Conservation (phyloP, 1,140 invertebrate species). For the Drosophila hydei region DNA sequence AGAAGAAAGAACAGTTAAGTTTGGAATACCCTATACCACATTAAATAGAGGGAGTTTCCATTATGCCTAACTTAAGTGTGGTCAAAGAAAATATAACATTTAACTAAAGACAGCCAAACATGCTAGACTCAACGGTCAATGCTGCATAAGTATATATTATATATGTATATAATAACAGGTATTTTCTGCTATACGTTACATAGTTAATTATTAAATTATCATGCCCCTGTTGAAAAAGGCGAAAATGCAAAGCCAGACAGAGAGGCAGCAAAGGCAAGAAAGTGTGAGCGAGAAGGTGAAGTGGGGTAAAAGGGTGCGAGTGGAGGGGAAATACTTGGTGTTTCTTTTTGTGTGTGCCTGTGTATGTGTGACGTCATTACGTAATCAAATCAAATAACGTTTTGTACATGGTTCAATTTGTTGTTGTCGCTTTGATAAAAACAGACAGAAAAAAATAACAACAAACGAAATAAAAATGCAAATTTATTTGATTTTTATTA, state of each 20-base stretch:
- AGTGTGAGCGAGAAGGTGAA: too few species aligned
- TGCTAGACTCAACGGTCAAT: too few species aligned
- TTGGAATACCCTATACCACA: background rate
- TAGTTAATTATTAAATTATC: too few species aligned
- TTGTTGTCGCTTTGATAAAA: slow-evolving; percentile 38
- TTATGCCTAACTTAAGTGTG: background rate
- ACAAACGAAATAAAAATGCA: slow-evolving; percentile 48
- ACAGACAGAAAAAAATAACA: background rate
- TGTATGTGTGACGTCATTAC: slow-evolving; percentile 70
- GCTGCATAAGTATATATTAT: too few species aligned
- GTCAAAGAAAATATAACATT: too few species aligned
- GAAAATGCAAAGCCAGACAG: too few species aligned
- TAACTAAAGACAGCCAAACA: too few species aligned
- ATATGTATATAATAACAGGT: too few species aligned
- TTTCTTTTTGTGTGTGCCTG: slow-evolving; percentile 14
- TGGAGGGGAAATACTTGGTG: background rate
- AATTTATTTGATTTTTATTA: slow-evolving; percentile 68
- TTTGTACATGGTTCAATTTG: slow-evolving; percentile 76
- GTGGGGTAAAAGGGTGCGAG: background rate
- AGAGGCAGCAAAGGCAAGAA: too few species aligned
- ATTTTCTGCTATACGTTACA: too few species aligned
- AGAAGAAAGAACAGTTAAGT: background rate
- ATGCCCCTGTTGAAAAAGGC: too few species aligned
- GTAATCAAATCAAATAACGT: slow-evolving; percentile 80
- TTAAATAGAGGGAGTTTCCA: background rate